Evolutionary conservation across 2,888 invertebrate genomes (phyloP).

Genomic region (Nemotelus nigrinus): DNA sequence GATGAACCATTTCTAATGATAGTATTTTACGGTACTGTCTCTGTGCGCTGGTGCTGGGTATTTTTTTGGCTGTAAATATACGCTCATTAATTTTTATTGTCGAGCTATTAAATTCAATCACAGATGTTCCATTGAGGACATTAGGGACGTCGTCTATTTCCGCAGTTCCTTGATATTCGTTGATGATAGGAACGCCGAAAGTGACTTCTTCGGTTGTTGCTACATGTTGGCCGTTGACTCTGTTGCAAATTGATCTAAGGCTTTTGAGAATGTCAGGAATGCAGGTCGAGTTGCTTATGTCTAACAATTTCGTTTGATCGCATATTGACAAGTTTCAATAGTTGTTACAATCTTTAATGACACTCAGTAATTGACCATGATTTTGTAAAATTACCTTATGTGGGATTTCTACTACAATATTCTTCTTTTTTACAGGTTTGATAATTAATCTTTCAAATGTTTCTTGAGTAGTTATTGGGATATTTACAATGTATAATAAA

Average conservation of each 20-base stretch:
- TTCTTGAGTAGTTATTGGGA: constrained; percentile 49
- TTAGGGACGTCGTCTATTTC: not conserved
- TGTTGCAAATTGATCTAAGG: constrained; percentile 43
- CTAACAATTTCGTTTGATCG: constrained; percentile 44
- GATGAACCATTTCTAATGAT: constrained; percentile 48
- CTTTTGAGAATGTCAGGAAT: constrained; percentile 50
- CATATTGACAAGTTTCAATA: constrained; percentile 47
- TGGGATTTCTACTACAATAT: constrained; percentile 23
- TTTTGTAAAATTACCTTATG: constrained; percentile 46
- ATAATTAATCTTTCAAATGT: constrained; percentile 47
- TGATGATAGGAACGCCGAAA: constrained; percentile 48
- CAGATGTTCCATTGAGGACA: constrained; percentile 36
- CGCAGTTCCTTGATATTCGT: constrained; percentile 46
- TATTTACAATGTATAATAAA: constrained; percentile 51
- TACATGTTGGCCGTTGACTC: constrained; percentile 47
- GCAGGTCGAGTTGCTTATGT: constrained; percentile 48
- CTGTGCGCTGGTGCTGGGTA: constrained; percentile 34
- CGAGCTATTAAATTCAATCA: constrained; percentile 41
- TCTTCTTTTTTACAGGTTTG: constrained; percentile 48
- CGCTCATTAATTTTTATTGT: constrained; percentile 46
- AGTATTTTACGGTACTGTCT: constrained; percentile 46
- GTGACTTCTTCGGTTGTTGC: constrained; percentile 47
- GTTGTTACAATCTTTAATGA: constrained; percentile 47
- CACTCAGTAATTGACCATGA: constrained; percentile 44
- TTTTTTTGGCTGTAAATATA: constrained; percentile 36